Evolutionary conservation across 2,113 vertebrate genomes (phyloP).

Genomic region (Cynocephalus volans): DNA sequence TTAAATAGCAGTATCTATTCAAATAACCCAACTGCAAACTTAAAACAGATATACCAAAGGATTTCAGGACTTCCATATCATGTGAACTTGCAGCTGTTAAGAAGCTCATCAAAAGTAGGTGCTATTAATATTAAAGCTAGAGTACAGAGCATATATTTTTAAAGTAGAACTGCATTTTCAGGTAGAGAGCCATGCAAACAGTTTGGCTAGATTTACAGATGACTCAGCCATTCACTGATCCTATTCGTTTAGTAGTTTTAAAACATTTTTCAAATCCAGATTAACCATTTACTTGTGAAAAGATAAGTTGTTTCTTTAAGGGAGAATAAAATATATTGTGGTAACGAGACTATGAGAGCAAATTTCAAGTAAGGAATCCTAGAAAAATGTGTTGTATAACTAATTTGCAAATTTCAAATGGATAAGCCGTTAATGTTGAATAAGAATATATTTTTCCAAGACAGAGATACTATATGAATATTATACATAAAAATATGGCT

Average conservation of each 20-base stretch:
- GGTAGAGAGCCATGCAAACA: background rate
- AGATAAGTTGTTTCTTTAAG: conserved; percentile 51
- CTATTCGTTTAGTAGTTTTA: background rate
- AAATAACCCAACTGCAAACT: conserved; percentile 1
- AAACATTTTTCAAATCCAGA: conserved; percentile 50
- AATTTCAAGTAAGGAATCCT: conserved; percentile 23
- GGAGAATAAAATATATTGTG: background rate
- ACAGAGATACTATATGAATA: background rate
- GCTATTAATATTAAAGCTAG: background rate
- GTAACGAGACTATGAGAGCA: background rate
- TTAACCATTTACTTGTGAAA: conserved; percentile 28
- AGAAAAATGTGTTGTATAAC: background rate
- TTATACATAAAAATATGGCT: background rate
- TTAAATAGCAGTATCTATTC: background rate
- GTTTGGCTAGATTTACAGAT: conserved; percentile 24
- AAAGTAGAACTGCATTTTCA: background rate
- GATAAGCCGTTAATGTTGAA: conserved; percentile 2
- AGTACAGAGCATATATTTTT: background rate
- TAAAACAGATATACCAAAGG: background rate
- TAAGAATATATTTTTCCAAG: background rate
- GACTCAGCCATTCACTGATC: background rate
- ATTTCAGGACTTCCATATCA: background rate
- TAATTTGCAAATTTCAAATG: conserved; percentile 15
- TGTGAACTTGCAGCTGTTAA: background rate
- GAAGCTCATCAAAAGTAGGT: background rate